phyloP scores from a whole-genome alignment of 2,113 vertebrate genomes.

The Siniperca knerii region DNA sequence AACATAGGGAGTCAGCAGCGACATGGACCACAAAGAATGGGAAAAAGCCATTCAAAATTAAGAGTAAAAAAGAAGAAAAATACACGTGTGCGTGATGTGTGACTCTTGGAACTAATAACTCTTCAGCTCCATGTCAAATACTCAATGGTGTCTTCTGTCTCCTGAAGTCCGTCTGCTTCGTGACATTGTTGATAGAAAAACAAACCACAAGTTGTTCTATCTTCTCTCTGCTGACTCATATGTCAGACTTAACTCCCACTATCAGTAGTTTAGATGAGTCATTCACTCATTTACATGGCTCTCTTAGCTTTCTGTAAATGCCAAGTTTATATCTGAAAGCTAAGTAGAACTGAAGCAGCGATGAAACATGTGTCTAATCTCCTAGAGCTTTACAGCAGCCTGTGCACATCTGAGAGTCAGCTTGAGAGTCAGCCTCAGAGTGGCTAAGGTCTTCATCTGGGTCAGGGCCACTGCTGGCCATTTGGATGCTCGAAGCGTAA shows the following conservation, averaged over 20 bases:
- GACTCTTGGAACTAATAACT: neutral
- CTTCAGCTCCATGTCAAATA: neutral
- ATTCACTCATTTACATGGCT: conserved; percentile 17
- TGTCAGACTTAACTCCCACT: conserved; percentile 35
- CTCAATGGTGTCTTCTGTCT: neutral
- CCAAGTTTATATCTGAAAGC: conserved; percentile 11
- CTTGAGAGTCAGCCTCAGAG: too few relatives aligned
- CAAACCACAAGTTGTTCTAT: neutral
- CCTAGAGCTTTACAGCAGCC: neutral
- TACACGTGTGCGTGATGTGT: too few relatives aligned
- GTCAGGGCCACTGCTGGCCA: too few relatives aligned
- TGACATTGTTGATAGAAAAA: neutral
- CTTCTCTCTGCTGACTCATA: conserved; percentile 36
- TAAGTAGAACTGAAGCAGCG: neutral
- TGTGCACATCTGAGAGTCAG: neutral
- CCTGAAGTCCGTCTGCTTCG: neutral
- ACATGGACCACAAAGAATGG: neutral
- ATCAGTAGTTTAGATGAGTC: conserved; percentile 35
- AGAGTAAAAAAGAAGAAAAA: neutral
- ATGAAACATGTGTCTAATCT: conserved; percentile 7
- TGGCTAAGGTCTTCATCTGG: neutral
- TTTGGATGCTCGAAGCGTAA: too few relatives aligned
- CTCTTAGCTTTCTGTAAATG: conserved; percentile 19
- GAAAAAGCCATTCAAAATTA: neutral
- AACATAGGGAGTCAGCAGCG: neutral